phyloP scores from a whole-genome alignment of 2,888 invertebrate genomes.

The Chrysolina haemoptera region DNA sequence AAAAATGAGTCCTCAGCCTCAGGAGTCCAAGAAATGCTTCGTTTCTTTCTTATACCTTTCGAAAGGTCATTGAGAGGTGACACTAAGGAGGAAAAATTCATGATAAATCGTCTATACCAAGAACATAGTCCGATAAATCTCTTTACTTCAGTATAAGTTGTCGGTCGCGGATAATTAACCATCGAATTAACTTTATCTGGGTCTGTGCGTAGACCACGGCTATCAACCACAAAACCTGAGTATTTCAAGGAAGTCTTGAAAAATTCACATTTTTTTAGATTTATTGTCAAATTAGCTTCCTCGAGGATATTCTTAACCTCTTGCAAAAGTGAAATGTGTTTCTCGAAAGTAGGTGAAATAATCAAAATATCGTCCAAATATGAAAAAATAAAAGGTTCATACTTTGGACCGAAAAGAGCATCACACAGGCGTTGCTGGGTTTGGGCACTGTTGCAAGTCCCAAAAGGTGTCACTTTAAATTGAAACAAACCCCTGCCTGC shows the following conservation, averaged over 20 bases:
- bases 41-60: too few species aligned
- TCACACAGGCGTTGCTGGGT: background rate
- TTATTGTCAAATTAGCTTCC: constrained; percentile 52
- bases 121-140: constrained; percentile 52
- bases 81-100: too few species aligned
- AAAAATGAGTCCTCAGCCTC: too few species aligned
- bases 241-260: constrained; percentile 46
- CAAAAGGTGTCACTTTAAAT: background rate
- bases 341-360: constrained; percentile 44
- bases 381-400: background rate
- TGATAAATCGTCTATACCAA: constrained; percentile 49
- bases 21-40: too few species aligned
- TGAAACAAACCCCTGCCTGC: background rate
- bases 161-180: constrained; percentile 53
- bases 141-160: constrained; percentile 52
- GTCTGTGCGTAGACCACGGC: constrained; percentile 51
- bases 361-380: too few species aligned
- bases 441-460: background rate
- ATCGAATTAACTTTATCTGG: constrained; percentile 56
- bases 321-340: constrained; percentile 48
- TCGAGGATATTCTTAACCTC: constrained; percentile 43
- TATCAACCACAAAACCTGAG: constrained; percentile 55
- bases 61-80: too few species aligned
- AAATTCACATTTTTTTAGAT: constrained; percentile 49
- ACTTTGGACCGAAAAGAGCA: background rate